Percentiles rank a stretch among this genome's conserved stretches.
These are phyloP conservation scores for Lucilia cuprina DNA, from an alignment of 1,140 invertebrate genomes.

Conservation along the genomic window DNA sequence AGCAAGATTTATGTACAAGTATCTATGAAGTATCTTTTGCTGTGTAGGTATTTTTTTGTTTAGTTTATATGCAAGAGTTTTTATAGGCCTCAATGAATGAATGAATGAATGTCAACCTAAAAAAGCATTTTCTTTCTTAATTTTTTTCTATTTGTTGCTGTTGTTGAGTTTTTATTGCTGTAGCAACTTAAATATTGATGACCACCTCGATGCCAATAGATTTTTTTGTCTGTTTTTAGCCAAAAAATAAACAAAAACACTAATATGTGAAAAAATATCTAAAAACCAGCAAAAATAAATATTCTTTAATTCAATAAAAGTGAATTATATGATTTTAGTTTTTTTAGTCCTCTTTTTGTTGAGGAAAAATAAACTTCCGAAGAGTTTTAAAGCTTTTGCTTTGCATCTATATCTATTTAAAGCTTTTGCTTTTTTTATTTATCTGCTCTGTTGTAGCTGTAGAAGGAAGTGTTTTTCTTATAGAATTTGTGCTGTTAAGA, in stretches of 20 bases:
- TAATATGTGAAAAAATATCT: neutral
- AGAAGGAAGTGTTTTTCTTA: no score
- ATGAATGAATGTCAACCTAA: neutral
- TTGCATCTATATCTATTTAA: no score
- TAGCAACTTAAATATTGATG: neutral
- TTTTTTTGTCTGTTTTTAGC: neutral
- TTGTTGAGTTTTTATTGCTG: neutral
- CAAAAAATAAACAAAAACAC: neutral
- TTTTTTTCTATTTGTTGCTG: neutral
- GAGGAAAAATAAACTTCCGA: neutral
- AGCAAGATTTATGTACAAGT: neutral
- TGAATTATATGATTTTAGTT: neutral
- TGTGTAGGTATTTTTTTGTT: neutral
- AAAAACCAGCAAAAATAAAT: neutral
- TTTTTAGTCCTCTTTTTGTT: neutral
- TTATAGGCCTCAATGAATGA: neutral
- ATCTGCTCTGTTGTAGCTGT: no score
- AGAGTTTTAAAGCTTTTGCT: neutral
- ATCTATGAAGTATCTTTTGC: neutral
- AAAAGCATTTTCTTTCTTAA: neutral
- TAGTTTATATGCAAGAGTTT: neutral
- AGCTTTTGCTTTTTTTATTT: no score
- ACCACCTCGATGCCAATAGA: slow-evolving; percentile 9
- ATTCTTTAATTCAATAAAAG: slow-evolving; percentile 46
- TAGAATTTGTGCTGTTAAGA: no score